phyloP scores from a whole-genome alignment of 2,888 invertebrate genomes.

The Sphinx pinastri region DNA sequence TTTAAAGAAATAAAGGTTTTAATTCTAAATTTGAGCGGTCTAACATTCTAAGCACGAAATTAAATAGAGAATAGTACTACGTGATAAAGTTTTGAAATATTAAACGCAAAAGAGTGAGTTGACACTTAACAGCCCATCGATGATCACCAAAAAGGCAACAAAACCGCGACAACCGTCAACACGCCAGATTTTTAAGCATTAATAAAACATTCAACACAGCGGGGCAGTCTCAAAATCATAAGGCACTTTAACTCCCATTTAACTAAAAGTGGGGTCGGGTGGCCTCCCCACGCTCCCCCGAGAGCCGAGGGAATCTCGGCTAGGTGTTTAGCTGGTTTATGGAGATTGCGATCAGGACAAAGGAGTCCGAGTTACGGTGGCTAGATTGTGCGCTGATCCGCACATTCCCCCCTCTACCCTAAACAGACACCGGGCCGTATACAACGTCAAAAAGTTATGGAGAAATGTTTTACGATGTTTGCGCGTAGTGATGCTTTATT shows the following conservation, averaged over 20 bases:
- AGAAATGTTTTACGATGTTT: constrained; percentile 45
- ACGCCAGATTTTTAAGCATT: constrained; percentile 63
- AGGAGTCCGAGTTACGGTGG: constrained; percentile 74
- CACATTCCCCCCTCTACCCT: constrained; percentile 48
- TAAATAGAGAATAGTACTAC: neutral
- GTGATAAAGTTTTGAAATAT: neutral
- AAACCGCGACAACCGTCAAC: constrained; percentile 53
- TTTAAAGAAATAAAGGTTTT: too few relatives aligned
- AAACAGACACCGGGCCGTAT: constrained; percentile 52
- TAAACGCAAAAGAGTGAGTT: neutral
- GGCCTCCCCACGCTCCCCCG: constrained; percentile 38
- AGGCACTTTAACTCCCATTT: constrained; percentile 70
- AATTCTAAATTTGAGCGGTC: too few relatives aligned
- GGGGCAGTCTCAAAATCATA: constrained; percentile 66
- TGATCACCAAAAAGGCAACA: neutral
- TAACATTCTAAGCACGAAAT: too few relatives aligned
- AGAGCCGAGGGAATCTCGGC: constrained; percentile 65
- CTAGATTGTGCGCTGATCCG: constrained; percentile 74
- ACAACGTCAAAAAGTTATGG: constrained; percentile 53
- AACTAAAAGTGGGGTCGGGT: constrained; percentile 45
- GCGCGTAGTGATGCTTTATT: constrained; percentile 32
- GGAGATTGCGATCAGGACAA: constrained; percentile 82
- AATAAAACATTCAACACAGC: constrained; percentile 62
- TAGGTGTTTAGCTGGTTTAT: constrained; percentile 82
- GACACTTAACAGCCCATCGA: neutral